These are phyloP conservation scores for Mus caroli DNA, from an alignment of 2,797 vertebrate species.

Conservation along the genomic window DNA sequence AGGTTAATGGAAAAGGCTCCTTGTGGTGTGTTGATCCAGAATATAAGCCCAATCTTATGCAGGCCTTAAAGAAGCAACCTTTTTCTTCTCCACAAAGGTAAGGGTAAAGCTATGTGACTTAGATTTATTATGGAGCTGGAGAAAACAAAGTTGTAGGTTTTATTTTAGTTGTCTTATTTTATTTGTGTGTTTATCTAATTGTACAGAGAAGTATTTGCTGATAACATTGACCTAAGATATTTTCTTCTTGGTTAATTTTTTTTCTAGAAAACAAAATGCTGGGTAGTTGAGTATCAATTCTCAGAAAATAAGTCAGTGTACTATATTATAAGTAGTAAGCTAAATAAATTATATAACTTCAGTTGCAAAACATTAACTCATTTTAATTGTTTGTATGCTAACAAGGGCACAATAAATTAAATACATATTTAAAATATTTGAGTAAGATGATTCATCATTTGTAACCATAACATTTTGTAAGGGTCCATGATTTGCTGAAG, in stretches of 20 bases:
- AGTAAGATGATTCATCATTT: slow-evolving; percentile 1
- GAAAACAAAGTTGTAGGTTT: not conserved
- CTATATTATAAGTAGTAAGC: slow-evolving; percentile 33
- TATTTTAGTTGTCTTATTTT: not conserved
- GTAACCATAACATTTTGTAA: slow-evolving; percentile 19
- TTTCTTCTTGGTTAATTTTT: slow-evolving; percentile 55
- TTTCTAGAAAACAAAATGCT: slow-evolving; percentile 45
- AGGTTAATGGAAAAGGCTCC: slow-evolving; percentile 99
- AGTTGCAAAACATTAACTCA: slow-evolving; percentile 22
- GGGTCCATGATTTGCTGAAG: not conserved
- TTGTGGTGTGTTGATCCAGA: slow-evolving; percentile 99
- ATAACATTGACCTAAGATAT: slow-evolving; percentile 27
- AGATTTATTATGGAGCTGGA: slow-evolving; percentile 50
- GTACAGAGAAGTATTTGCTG: slow-evolving; percentile 32
- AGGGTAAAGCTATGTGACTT: slow-evolving; percentile 64
- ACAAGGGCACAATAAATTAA: not conserved
- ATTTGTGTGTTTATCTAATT: not conserved
- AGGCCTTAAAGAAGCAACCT: slow-evolving; percentile 98
- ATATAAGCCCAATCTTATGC: slow-evolving; percentile 98
- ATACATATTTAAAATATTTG: slow-evolving; percentile 7
- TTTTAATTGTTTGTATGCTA: slow-evolving; percentile 54
- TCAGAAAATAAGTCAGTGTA: slow-evolving; percentile 32
- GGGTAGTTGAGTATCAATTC: slow-evolving; percentile 45
- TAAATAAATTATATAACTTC: slow-evolving; percentile 17
- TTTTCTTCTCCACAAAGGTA: slow-evolving; percentile 97